Evolutionary conservation across 2,113 vertebrate genomes (phyloP).

Genomic region (Ictidomys tridecemlineatus): DNA sequence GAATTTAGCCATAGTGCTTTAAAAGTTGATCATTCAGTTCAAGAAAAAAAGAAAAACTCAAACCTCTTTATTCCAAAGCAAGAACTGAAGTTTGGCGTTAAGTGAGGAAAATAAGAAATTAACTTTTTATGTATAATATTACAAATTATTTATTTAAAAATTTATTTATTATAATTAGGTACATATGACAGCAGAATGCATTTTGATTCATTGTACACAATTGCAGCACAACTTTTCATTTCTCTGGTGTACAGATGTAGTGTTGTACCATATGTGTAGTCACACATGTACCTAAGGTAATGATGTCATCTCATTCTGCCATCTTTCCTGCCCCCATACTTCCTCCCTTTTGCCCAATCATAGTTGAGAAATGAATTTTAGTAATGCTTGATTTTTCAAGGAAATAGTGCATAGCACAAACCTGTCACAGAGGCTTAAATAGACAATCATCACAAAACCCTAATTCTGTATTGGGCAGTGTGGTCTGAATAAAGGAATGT

Average conservation of each 20-base stretch:
- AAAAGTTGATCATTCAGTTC: background rate
- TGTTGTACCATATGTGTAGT: too few species aligned
- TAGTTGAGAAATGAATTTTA: conserved; percentile 33
- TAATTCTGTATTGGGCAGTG: background rate
- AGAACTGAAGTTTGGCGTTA: background rate
- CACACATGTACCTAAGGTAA: too few species aligned
- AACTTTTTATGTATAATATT: background rate
- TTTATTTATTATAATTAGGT: too few species aligned
- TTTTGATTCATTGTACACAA: too few species aligned
- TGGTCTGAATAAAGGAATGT: background rate
- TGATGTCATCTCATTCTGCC: too few species aligned
- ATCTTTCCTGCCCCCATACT: too few species aligned
- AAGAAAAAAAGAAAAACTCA: background rate
- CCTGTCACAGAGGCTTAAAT: background rate
- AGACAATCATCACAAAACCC: background rate
- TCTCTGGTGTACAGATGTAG: too few species aligned
- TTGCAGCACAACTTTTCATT: too few species aligned
- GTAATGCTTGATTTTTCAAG: background rate
- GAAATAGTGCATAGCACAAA: background rate
- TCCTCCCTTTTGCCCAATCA: too few species aligned
- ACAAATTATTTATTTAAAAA: too few species aligned
- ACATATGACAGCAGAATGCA: too few species aligned
- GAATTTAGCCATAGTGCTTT: background rate
- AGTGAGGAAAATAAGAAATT: conserved; percentile 9
- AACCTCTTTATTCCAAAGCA: conserved; percentile 17